Evolutionary conservation across 2,113 vertebrate species (phyloP), one percentile per base, ranked within the genome.

Genomic region (Podiceps cristatus): DNA sequence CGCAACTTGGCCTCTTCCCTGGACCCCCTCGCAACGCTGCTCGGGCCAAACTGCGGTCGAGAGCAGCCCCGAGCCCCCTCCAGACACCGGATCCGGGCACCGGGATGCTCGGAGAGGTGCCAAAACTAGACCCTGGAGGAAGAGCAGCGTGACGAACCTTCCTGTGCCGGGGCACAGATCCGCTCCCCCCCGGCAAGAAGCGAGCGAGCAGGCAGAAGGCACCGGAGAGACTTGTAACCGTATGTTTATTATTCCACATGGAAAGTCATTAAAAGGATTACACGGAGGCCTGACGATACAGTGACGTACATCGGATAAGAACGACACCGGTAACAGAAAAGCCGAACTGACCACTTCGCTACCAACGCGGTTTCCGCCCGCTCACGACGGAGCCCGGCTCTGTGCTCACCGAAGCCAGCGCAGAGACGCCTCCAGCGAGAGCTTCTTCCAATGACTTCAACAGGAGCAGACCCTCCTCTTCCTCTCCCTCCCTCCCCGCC

Each of bases 201-300:
- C 16, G 73, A 97, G 82, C 16, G 73, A 96, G 62, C 67, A 93
- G 89, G 64, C 66, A 2, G 88, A 16, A 79, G 79, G 75, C 96
- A 60, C 12, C 0, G 8, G 55, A 27, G 40, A 37, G 69, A 22
- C 67, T 67, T 6, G 86, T n/a, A 97, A 89, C 79, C 73, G 29
- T 92, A 58, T 0, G 14, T 97, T 98, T 97, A 97, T 98, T 98
- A 92, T 94, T 94, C 77, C 96, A 73, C 93, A 78, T 11, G 93
- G 95, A 86, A 96, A 97, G 94, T 75, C 94, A 96, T 92, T 29
- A 91, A 87, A 93, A 96, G 63, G 86, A 93, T 89, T 95, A 97
- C 96, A 96, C 11, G 35, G 81, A 92, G 92, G 94, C 94, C 90
- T 75, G 82, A 77, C 35, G 50, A 59, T 52, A 68, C 20, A 63